Conservation (phyloP, 2,113 vertebrate species). For the Sigmodon hispidus region DNA sequence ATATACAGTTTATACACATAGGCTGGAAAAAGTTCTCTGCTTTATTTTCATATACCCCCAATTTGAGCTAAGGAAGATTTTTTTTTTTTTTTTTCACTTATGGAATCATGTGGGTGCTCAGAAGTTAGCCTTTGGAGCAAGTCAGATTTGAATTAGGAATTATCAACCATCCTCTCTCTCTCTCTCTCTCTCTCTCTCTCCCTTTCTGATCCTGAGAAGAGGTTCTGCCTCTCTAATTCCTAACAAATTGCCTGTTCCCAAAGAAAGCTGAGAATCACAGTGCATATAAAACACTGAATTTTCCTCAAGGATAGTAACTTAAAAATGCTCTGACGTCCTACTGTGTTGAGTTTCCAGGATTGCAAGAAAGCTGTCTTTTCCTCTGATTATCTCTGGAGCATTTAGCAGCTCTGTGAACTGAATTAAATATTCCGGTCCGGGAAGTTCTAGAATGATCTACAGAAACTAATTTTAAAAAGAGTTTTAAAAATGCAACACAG, state of each 20-base stretch:
- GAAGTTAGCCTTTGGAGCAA: neutral
- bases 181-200: neutral
- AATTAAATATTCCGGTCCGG: neutral
- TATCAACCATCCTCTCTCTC: neutral
- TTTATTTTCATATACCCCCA: neutral
- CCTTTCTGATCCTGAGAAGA: neutral
- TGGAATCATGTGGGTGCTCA: neutral
- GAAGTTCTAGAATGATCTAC: neutral
- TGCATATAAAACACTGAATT: neutral
- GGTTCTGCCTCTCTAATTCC: neutral
- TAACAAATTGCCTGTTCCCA: neutral
- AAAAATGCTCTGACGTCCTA: neutral
- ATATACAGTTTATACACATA: neutral
- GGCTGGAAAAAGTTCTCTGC: neutral
- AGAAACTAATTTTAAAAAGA: slow-evolving; percentile 29
- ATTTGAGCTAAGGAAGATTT: neutral
- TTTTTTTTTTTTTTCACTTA: neutral
- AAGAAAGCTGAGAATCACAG: neutral
- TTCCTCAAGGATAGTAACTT: neutral
- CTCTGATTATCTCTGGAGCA: neutral
- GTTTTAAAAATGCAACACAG: slow-evolving; percentile 1
- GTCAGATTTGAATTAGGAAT: neutral
- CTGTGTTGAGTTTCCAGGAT: neutral
- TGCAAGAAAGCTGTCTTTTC: neutral
- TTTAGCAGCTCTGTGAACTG: neutral